Evolutionary conservation across 1,140 invertebrate species (phyloP).

Genomic region (Drosophila kurseongensis): DNA sequence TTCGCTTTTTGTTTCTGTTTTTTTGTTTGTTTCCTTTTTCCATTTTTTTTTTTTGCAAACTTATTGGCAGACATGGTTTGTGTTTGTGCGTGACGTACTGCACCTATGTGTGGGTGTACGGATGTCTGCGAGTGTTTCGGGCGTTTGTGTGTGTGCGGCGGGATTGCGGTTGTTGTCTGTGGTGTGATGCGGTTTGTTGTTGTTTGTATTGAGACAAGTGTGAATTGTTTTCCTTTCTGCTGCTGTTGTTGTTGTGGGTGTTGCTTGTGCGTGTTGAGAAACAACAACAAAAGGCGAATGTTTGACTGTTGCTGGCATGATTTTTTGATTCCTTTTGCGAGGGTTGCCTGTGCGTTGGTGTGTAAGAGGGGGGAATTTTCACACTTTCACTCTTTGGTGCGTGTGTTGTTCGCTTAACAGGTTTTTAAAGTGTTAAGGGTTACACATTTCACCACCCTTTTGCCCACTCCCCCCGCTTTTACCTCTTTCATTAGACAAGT

Average conservation of each 20-base stretch:
- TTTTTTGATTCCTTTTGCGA: constrained; percentile 74
- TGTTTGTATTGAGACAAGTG: constrained; percentile 83
- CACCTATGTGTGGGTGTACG: constrained; percentile 42
- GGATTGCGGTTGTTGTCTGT: constrained; percentile 76
- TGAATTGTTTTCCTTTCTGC: constrained; percentile 77
- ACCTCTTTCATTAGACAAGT: constrained; percentile 27
- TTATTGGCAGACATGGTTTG: constrained; percentile 77
- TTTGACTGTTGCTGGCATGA: constrained; percentile 69
- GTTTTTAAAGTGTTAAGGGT: constrained; percentile 62
- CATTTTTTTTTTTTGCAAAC: constrained; percentile 65
- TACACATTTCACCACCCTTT: constrained; percentile 2
- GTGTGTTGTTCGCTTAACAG: constrained; percentile 58
- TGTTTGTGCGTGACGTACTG: constrained; percentile 66
- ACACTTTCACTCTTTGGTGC: constrained; percentile 76
- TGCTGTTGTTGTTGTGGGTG: constrained; percentile 57
- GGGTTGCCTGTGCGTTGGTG: constrained; percentile 60
- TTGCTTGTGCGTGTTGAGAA: constrained; percentile 61
- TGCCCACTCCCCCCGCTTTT: background rate
- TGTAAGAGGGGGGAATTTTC: constrained; percentile 54
- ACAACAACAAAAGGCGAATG: constrained; percentile 39
- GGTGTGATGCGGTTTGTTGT: constrained; percentile 75
- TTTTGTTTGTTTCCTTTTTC: constrained; percentile 32
- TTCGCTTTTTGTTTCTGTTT: constrained; percentile 39
- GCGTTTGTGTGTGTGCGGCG: constrained; percentile 45
- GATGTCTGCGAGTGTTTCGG: constrained; percentile 29